phyloP scores from a whole-genome alignment of 2,113 vertebrate genomes.

The Zosterops borbonicus region DNA sequence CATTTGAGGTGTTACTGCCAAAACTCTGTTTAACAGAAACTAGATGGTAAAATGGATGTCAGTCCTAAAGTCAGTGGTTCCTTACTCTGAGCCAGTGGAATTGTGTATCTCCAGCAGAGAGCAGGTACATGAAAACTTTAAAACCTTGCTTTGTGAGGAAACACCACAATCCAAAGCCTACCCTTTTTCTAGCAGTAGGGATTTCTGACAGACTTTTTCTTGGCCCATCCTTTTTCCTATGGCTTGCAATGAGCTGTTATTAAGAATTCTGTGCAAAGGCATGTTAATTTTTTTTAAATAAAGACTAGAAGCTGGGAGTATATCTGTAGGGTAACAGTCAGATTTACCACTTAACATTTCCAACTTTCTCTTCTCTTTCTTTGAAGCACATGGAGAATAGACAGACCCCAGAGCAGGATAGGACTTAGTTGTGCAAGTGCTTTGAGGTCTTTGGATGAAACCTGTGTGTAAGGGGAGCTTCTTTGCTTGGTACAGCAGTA shows the following conservation, averaged over 20 bases:
- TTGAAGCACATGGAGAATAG: not conserved
- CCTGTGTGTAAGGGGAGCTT: not conserved
- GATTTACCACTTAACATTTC: not conserved
- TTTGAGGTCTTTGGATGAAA: not conserved
- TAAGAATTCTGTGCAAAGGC: not conserved
- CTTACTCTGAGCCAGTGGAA: not conserved
- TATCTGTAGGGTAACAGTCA: not conserved
- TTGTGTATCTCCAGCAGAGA: not conserved
- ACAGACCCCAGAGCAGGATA: not conserved
- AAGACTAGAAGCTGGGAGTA: not conserved
- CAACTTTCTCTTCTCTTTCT: not conserved
- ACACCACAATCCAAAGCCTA: not conserved
- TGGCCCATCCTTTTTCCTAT: not conserved
- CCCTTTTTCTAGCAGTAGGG: not conserved
- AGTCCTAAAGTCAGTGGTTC: not conserved
- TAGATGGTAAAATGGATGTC: not conserved
- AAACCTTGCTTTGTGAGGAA: not conserved
- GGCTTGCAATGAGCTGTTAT: not conserved
- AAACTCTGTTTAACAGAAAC: not conserved
- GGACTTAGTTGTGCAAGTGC: not conserved
- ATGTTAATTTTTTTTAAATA: not conserved
- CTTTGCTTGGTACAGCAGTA: not conserved
- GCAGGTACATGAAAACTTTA: not conserved
- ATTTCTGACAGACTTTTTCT: conserved; percentile 16
- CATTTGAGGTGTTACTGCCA: not conserved